Evolutionary conservation across 2,888 invertebrate genomes (phyloP).

Genomic region (Mesorhabditis spiculigera): DNA sequence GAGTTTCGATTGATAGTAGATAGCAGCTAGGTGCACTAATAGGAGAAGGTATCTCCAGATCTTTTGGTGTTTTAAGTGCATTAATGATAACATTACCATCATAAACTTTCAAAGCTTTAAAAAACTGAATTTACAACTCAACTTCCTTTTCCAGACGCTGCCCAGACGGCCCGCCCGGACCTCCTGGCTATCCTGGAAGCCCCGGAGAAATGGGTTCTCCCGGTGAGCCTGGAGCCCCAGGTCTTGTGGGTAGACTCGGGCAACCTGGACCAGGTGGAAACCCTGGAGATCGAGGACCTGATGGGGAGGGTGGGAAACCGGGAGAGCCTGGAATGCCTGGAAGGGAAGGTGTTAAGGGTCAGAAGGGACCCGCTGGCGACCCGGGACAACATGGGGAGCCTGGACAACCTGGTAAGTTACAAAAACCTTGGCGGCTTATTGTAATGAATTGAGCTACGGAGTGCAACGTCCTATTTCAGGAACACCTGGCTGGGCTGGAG

Average conservation of each 20-base stretch:
- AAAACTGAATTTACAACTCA: neutral
- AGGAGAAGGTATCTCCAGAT: no score
- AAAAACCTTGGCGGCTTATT: no score
- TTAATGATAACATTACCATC: no score
- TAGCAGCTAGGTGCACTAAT: no score
- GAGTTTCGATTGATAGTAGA: no score
- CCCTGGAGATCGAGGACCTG: constrained; percentile 28
- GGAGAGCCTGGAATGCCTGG: constrained; percentile 29
- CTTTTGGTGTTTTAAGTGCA: neutral
- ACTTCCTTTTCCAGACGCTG: neutral
- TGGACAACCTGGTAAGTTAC: constrained; percentile 25
- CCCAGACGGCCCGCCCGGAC: constrained; percentile 15
- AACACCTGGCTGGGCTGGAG: no score
- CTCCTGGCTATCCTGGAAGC: constrained; percentile 10
- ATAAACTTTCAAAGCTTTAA: no score
- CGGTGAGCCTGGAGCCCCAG: constrained; percentile 5
- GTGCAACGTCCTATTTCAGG: no score
- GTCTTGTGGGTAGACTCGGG: neutral
- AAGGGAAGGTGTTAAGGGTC: constrained; percentile 24
- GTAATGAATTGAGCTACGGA: no score
- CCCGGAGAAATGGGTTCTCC: constrained; percentile 10
- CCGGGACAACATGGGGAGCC: constrained; percentile 26
- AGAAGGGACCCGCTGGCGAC: constrained; percentile 22
- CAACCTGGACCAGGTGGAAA: constrained; percentile 13
- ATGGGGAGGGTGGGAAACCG: constrained; percentile 28